phyloP scores from a whole-genome alignment of 2,113 vertebrate genomes.

The Dissostichus mawsoni region DNA sequence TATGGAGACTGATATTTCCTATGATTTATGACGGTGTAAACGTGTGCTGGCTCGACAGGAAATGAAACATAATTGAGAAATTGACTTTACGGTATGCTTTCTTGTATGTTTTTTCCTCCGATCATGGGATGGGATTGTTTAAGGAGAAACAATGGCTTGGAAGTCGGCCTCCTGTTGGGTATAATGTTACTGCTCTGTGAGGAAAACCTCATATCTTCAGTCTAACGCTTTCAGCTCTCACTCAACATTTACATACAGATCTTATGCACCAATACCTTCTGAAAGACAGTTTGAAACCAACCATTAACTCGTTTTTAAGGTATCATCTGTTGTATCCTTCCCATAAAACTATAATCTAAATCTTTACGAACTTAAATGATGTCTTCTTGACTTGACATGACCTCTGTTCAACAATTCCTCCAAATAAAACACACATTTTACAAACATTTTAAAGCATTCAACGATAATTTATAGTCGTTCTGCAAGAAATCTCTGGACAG shows the following conservation, averaged over 20 bases:
- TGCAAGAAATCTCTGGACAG: too few relatives aligned
- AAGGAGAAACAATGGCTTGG: slow-evolving; percentile 21
- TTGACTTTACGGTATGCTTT: slow-evolving; percentile 50
- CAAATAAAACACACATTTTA: background rate
- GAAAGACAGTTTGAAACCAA: too few relatives aligned
- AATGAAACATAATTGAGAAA: slow-evolving; percentile 72
- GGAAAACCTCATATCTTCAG: background rate
- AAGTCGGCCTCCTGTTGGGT: background rate
- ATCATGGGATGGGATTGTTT: slow-evolving; percentile 38
- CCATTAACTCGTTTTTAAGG: background rate
- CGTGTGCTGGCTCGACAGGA: slow-evolving; percentile 59
- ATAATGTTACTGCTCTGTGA: background rate
- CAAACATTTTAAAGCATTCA: background rate
- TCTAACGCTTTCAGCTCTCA: background rate
- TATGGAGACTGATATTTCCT: slow-evolving; percentile 69
- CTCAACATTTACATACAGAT: background rate
- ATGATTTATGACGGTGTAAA: slow-evolving; percentile 67
- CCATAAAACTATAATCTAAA: background rate
- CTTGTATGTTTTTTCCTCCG: slow-evolving; percentile 26
- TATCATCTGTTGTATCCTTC: too few relatives aligned
- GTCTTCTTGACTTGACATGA: background rate
- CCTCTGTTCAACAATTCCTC: background rate
- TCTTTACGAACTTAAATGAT: background rate
- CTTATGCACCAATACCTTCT: background rate
- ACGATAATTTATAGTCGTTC: too few relatives aligned